These are phyloP conservation scores for Catocala nupta DNA, from an alignment of 2,888 invertebrate species.

Conservation along the genomic window DNA sequence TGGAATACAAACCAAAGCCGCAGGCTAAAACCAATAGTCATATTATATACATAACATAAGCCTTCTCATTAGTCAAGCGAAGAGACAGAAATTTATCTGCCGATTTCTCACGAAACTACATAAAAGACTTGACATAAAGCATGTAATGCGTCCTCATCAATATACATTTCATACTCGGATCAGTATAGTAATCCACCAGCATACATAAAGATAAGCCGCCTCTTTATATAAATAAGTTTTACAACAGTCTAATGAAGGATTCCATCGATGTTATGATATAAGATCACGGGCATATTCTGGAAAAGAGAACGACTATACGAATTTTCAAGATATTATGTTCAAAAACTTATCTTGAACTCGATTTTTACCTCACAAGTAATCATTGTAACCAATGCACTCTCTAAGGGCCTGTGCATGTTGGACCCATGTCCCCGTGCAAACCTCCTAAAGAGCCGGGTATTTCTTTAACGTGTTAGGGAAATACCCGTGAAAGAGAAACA, in stretches of 20 bases:
- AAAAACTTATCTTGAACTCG: too few relatives aligned
- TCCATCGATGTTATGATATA: slow-evolving; percentile 37
- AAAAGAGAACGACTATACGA: background rate
- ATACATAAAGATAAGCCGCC: slow-evolving; percentile 21
- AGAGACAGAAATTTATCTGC: background rate
- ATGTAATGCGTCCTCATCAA: slow-evolving; percentile 12
- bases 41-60: too few relatives aligned
- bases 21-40: too few relatives aligned
- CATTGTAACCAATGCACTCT: too few relatives aligned
- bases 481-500: too few relatives aligned
- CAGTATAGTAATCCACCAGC: slow-evolving; percentile 19
- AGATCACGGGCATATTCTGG: slow-evolving; percentile 32
- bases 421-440: too few relatives aligned
- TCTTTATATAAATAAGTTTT: slow-evolving; percentile 38
- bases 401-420: too few relatives aligned
- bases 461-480: too few relatives aligned
- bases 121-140: slow-evolving; percentile 8
- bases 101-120: slow-evolving; percentile 4
- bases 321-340: too few relatives aligned
- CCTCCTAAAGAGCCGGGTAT: too few relatives aligned
- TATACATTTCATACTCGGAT: slow-evolving; percentile 11
- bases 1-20: too few relatives aligned
- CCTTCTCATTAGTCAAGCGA: background rate
- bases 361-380: too few relatives aligned
- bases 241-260: slow-evolving; percentile 52